These are phyloP conservation scores for Athalia circularis DNA, from an alignment of 2,888 invertebrate species.

Conservation along the genomic window DNA sequence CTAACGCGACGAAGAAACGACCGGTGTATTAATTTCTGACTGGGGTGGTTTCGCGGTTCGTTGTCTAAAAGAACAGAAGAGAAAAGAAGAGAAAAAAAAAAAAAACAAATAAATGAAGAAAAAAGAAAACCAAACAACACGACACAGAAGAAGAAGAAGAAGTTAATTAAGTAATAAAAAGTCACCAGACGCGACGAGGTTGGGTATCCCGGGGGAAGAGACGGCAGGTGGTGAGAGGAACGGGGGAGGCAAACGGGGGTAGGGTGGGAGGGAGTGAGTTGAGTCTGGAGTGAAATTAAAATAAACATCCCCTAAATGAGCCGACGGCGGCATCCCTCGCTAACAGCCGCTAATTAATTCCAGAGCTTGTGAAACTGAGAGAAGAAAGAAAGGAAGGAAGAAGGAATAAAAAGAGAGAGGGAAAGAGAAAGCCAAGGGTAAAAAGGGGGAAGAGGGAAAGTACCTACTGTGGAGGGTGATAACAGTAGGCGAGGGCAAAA, in stretches of 20 bases:
- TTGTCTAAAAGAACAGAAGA: constrained; percentile 33
- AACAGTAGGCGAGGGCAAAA: constrained; percentile 53
- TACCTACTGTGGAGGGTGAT: constrained; percentile 30
- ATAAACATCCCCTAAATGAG: constrained; percentile 72
- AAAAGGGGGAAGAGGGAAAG: constrained; percentile 17
- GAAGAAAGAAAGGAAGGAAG: constrained; percentile 54
- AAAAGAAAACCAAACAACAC: too few species aligned
- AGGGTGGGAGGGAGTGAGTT: constrained; percentile 61
- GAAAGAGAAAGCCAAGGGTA: constrained; percentile 43
- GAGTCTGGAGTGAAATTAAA: constrained; percentile 67
- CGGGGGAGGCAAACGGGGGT: constrained; percentile 46
- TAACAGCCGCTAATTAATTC: constrained; percentile 71
- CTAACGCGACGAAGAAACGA: too few species aligned
- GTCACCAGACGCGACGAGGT: constrained; percentile 37
- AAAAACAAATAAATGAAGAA: background rate
- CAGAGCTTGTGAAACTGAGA: constrained; percentile 67
- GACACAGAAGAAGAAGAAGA: background rate
- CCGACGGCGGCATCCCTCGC: constrained; percentile 57
- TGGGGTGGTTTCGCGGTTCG: too few species aligned
- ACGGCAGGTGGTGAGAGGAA: constrained; percentile 49
- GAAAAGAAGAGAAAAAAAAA: constrained; percentile 47
- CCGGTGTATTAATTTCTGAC: too few species aligned
- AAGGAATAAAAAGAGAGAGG: constrained; percentile 47
- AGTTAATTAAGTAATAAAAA: constrained; percentile 42
- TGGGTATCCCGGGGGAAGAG: constrained; percentile 32